Conservation (phyloP, 1,140 invertebrate genomes). For the Calycopis cecrops region DNA sequence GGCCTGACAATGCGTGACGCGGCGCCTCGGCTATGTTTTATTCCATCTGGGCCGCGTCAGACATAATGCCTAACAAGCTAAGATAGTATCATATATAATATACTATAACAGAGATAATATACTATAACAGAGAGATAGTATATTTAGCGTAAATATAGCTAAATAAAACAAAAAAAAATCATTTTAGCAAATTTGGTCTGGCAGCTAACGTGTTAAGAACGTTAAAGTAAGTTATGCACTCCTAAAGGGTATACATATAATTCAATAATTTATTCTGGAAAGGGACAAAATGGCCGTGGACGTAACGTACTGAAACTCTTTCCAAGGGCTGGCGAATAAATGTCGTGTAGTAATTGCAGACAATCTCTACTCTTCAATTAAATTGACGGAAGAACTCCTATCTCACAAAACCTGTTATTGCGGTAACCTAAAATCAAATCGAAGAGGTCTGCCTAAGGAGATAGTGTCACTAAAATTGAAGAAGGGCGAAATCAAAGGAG, state of each 20-base stretch:
- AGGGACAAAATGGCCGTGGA: constrained; percentile 12
- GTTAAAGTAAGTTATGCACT: constrained; percentile 19
- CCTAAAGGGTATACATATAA: constrained; percentile 20
- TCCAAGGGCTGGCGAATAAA: constrained; percentile 13
- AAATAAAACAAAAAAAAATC: too few relatives aligned
- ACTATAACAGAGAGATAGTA: too few relatives aligned
- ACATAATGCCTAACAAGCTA: too few relatives aligned
- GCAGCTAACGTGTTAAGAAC: too few relatives aligned
- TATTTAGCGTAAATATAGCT: too few relatives aligned
- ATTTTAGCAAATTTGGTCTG: too few relatives aligned
- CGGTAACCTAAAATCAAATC: constrained; percentile 15
- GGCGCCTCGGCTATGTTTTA: too few relatives aligned
- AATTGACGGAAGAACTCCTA: constrained; percentile 15
- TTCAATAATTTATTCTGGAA: constrained; percentile 20
- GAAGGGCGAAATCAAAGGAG: constrained; percentile 16
- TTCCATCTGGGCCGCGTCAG: too few relatives aligned
- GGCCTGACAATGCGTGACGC: too few relatives aligned
- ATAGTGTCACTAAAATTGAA: constrained; percentile 16
- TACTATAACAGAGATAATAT: too few relatives aligned
- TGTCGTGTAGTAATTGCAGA: constrained; percentile 15
- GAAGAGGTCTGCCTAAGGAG: constrained; percentile 9
- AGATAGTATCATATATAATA: too few relatives aligned
- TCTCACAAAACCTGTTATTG: constrained; percentile 10
- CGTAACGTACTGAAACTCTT: constrained; percentile 10
- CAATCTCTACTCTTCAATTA: constrained; percentile 20